Percentiles rank a stretch among this genome's conserved stretches.
Evolutionary conservation across 2,797 vertebrate genomes (phyloP).

Genomic region (Rhincodon typus): DNA sequence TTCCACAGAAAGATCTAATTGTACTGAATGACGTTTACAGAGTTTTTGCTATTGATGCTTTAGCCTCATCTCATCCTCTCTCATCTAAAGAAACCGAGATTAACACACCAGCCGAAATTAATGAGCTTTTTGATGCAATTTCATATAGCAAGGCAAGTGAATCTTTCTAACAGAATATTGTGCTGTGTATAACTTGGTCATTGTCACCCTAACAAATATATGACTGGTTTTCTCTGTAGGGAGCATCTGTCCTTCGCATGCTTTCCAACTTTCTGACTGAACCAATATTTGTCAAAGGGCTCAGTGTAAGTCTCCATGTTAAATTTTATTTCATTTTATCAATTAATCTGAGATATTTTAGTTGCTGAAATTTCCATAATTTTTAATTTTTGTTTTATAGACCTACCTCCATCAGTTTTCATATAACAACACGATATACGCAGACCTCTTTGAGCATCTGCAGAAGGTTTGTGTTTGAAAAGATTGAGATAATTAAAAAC

Average conservation of each 20-base stretch:
- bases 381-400: conserved; percentile 53
- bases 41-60: conserved; percentile 73
- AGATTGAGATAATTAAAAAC: not conserved
- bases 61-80: conserved; percentile 80
- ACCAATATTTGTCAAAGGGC: conserved; percentile 67
- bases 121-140: conserved; percentile 77
- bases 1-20: conserved; percentile 73
- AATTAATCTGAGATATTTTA: not conserved
- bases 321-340: not conserved
- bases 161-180: not conserved
- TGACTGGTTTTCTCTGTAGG: conserved; percentile 54
- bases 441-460: conserved; percentile 78
- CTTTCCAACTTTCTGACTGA: conserved; percentile 80
- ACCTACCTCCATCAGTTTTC: conserved; percentile 71
- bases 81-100: conserved; percentile 67
- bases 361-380: not conserved
- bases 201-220: not conserved
- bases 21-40: conserved; percentile 65
- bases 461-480: conserved; percentile 56
- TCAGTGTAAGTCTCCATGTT: conserved; percentile 67
- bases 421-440: conserved; percentile 67
- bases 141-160: conserved; percentile 83
- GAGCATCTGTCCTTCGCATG: conserved; percentile 82
- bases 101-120: conserved; percentile 73
- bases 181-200: not conserved